Evolutionary conservation across 2,797 vertebrate species (phyloP), one percentile per base, ranked within the genome.

Genomic region (Molothrus ater): DNA sequence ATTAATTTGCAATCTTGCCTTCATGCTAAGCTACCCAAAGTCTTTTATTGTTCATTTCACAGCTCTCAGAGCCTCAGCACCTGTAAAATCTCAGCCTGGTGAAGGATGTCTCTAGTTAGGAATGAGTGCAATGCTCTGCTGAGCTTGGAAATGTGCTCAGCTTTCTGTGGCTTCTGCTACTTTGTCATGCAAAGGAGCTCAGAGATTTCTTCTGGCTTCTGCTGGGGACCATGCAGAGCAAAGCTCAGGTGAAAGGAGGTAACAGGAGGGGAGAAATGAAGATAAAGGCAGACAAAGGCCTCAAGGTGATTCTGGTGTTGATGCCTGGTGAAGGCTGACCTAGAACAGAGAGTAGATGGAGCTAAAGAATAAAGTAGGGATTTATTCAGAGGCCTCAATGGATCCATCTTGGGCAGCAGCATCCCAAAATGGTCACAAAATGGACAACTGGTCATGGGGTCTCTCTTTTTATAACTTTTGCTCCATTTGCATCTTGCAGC

Each of bases 41-140:
- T 54, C 57, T 45, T 92, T 90, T 40, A 66, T 63, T 81, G 32
- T 8, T 95, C 89, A 86, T 94, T 93, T 90, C 82, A 93, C 76
- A 88, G 66, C 14, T 93, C 76, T 75, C 25, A 28, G 78, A 47
- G 36, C 73, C 36, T 92, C 25, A 81, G 70, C 66, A 79, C 61
- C 80, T 59, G 47, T 34, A 24, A 80, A 71, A 50, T 25, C 38
- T 86, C 5, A 51, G 45, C 34, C 45, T 47, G 24, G 51, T 66
- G 74, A 89, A 25, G 0, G 5, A 63, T 64, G 51, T 3, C 66
- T 73, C 2, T 11, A n/a, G 70, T 64, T 45, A 50, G 66, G 51
- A 73, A 56, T 6, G 73, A 79, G 60, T 17, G 36, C 43, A 51
- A 6, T n/a, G 64, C 63, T 73, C 76, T 83, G 17, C 73, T 45